A percentile compares a stretch with the other conserved stretches of the same genome.
phyloP scores from a whole-genome alignment of 2,888 invertebrate species.

The Pyrgus malvae region DNA sequence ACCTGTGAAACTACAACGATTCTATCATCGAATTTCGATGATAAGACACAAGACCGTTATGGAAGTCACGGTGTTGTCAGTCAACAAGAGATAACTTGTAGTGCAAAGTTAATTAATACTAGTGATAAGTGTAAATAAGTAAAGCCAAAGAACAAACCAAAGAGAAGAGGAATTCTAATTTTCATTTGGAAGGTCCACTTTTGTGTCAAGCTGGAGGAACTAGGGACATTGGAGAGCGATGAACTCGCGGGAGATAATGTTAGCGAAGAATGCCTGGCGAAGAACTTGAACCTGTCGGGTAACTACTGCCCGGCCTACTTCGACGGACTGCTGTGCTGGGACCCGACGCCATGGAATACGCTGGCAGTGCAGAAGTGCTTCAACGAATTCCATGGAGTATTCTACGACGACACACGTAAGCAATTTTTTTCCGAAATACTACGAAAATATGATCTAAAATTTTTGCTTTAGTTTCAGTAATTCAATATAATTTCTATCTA shows the following conservation, averaged over 20 bases:
- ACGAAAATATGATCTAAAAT: too few relatives aligned
- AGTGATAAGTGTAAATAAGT: conserved; percentile 34
- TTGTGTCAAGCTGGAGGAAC: conserved; percentile 74
- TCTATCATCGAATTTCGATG: conserved; percentile 21
- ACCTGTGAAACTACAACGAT: conserved; percentile 8
- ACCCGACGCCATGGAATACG: conserved; percentile 86
- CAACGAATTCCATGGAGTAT: conserved; percentile 88
- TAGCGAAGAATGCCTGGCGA: conserved; percentile 64
- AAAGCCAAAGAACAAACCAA: conserved; percentile 53
- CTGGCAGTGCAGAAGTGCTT: conserved; percentile 89
- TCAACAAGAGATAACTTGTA: conserved; percentile 20
- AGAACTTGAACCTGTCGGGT: conserved; percentile 51
- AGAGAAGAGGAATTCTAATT: conserved; percentile 45
- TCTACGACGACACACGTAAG: conserved; percentile 92
- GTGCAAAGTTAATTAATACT: conserved; percentile 26
- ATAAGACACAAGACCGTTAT: conserved; percentile 39
- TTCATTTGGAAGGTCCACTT: conserved; percentile 35
- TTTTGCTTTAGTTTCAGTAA: too few relatives aligned
- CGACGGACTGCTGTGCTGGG: conserved; percentile 93
- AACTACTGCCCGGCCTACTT: conserved; percentile 85
- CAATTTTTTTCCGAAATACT: conserved; percentile 43
- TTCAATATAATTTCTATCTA: too few relatives aligned
- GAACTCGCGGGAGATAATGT: conserved; percentile 63
- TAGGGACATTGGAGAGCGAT: conserved; percentile 63
- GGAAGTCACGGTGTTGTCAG: conserved; percentile 37